A percentile compares a stretch with the other conserved stretches of the same genome.
Conservation (phyloP, 2,797 vertebrate species). For the Anguilla megastoma region DNA sequence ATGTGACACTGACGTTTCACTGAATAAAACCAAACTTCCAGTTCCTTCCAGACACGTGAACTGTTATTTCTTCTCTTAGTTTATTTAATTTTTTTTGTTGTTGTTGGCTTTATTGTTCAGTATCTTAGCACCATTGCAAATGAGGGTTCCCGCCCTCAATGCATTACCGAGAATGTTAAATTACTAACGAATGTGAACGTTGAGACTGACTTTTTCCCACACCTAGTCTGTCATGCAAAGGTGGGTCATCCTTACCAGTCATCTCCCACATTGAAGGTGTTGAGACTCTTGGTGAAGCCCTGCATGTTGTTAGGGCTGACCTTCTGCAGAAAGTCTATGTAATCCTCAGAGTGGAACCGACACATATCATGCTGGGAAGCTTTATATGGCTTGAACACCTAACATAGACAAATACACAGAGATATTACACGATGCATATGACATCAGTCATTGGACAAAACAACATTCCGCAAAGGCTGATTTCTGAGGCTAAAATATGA, state of each 20-base stretch:
- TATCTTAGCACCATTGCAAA: too few relatives aligned
- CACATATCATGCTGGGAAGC: conserved; percentile 99
- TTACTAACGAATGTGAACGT: too few relatives aligned
- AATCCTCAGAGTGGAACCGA: conserved; percentile 96
- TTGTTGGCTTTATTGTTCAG: too few relatives aligned
- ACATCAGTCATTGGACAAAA: neutral
- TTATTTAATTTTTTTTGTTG: too few relatives aligned
- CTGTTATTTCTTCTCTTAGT: neutral
- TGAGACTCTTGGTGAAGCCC: conserved; percentile 98
- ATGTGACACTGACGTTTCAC: neutral
- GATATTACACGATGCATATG: neutral
- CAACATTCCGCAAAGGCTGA: neutral
- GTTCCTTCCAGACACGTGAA: neutral
- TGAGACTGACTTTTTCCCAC: too few relatives aligned
- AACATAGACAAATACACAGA: neutral
- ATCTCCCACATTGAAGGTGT: conserved; percentile 96
- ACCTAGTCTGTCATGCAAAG: neutral
- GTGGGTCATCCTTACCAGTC: conserved; percentile 82
- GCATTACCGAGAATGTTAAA: too few relatives aligned
- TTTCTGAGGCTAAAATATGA: neutral
- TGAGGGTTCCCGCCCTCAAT: too few relatives aligned
- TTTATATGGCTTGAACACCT: conserved; percentile 99
- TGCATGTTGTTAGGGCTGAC: conserved; percentile 99
- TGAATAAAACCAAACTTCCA: neutral
- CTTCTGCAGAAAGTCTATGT: conserved; percentile 97